A percentile compares a stretch with the other conserved stretches of the same genome.
These are phyloP conservation scores for Chaetodon auriga DNA, from an alignment of 2,113 vertebrate genomes.

Conservation along the genomic window DNA sequence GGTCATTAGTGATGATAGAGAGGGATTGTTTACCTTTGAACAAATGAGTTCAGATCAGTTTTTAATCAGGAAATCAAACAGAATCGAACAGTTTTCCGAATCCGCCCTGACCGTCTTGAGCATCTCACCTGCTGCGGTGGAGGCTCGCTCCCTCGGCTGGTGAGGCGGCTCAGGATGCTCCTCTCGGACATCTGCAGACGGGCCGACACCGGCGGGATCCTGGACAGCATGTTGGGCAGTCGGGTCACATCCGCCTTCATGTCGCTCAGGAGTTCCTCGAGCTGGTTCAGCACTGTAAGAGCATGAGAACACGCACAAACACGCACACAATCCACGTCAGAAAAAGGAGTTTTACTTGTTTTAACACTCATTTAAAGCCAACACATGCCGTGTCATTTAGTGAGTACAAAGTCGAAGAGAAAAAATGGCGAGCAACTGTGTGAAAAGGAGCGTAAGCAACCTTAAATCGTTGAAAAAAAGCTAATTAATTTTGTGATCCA, in stretches of 20 bases:
- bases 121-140: conserved; percentile 89
- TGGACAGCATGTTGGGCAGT: conserved; percentile 96
- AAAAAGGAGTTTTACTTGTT: neutral
- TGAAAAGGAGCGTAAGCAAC: conserved; percentile 15
- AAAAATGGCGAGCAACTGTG: neutral
- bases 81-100: neutral
- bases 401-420: neutral
- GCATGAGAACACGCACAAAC: neutral
- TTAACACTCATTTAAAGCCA: neutral
- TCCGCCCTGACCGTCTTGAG: neutral
- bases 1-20: no score
- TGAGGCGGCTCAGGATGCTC: conserved; percentile 96
- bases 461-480: conserved; percentile 20
- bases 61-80: neutral
- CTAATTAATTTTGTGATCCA: conserved; percentile 20
- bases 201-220: conserved; percentile 95
- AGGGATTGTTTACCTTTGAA: no score
- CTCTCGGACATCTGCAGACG: conserved; percentile 98
- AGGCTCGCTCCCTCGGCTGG: conserved; percentile 92
- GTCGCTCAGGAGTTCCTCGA: conserved; percentile 97
- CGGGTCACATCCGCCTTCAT: conserved; percentile 98
- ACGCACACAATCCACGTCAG: neutral
- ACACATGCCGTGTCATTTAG: neutral
- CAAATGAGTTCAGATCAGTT: no score
- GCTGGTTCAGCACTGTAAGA: conserved; percentile 93